Evolutionary conservation across 2,797 vertebrate genomes (phyloP), one percentile per base, ranked within the genome.

Genomic region (Xenopus petersii): DNA sequence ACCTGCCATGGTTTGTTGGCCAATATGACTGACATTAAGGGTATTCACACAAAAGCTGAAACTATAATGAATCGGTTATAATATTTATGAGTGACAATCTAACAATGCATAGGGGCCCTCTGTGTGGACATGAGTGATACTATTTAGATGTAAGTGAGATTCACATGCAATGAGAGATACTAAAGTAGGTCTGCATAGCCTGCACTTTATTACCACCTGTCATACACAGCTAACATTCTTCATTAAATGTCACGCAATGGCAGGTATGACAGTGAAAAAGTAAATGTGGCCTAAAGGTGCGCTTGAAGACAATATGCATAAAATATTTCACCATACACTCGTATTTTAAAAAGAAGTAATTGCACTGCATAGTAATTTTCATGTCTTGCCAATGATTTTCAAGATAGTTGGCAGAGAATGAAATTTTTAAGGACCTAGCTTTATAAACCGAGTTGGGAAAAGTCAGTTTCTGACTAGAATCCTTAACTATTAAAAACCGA

Each of bases 271-370:
- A 79, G 77, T 33, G 67, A 71, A 24, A 70, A 79, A 79, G 77
- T 66, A 70, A 79, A 74, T 74, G 66, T 79, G 77, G 77, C 77
- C 77, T 79, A 74, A 79, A 79, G 77, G 77, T 74, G 77, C 62
- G 77, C 77, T 79, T 79, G 54, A 74, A 79, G 77, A 79, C 77
- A 79, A 79, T 79, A 79, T 79, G 77, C 77, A 79, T 79, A 79
- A 79, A 74, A 79, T 74, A 79, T 79, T 66, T 79, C 71, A 64
- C 66, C 77, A 74, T 74, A 74, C 71, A 66, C 70, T 61, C 71
- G 26, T 64, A 60, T 78, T 70, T 78, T 78, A 73, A 73, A 73
- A 73, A 73, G 67, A 70, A 61, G 71, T 79, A 79, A 79, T 79
- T 79, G 77, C 71, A 59, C 67, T 59, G 71, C 77, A 79, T 70